Evolutionary conservation across 1,140 invertebrate species (phyloP).

Genomic region (Amphibalanus amphitrite): DNA sequence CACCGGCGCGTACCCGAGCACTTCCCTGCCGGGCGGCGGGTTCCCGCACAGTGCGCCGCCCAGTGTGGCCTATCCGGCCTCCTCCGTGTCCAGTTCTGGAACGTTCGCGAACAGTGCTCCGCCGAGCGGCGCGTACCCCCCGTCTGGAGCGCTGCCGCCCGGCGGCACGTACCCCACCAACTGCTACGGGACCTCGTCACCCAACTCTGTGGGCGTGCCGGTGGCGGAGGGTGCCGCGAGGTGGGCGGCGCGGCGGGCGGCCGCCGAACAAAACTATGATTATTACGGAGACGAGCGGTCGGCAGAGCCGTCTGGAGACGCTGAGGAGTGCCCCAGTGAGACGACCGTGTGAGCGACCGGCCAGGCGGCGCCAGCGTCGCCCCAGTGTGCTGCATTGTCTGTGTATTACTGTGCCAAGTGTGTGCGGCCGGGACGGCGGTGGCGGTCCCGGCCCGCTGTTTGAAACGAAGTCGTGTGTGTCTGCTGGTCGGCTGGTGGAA

Average conservation of each 20-base stretch:
- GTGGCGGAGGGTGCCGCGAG: not conserved
- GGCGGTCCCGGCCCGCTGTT: not conserved
- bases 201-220: not conserved
- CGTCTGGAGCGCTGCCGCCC: no score
- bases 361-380: not conserved
- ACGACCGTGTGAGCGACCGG: slow-evolving; percentile 3
- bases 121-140: no score
- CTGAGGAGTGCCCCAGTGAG: not conserved
- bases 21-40: not conserved
- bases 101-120: not conserved
- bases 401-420: not conserved
- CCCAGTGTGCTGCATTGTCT: no score
- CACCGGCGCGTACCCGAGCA: slow-evolving; percentile 44
- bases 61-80: not conserved
- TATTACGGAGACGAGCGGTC: not conserved
- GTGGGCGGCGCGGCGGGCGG: not conserved
- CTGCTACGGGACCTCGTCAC: not conserved
- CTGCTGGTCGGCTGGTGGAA: not conserved
- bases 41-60: not conserved
- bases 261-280: not conserved
- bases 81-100: not conserved
- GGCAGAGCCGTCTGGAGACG: not conserved
- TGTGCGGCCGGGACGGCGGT: not conserved
- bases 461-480: not conserved
- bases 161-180: not conserved